Evolutionary conservation across 2,888 invertebrate genomes (phyloP).

Genomic region (Adineta ricciae): DNA sequence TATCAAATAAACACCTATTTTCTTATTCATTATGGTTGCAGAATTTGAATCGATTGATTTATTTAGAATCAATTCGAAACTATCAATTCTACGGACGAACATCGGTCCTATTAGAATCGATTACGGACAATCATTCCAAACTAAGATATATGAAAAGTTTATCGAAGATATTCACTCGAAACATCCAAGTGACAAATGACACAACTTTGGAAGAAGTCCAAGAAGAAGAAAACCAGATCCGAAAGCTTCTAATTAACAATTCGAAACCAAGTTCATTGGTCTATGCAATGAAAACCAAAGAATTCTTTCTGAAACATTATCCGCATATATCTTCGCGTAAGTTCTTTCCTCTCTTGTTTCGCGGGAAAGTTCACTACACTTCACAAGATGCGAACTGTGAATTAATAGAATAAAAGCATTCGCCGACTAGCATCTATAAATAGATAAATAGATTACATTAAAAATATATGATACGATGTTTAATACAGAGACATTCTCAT

Average conservation of each 20-base stretch:
- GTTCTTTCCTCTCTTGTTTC: too few species aligned
- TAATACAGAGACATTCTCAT: too few species aligned
- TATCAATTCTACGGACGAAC: not conserved
- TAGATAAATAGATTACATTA: too few species aligned
- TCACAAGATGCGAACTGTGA: too few species aligned
- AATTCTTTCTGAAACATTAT: not conserved
- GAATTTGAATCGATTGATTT: not conserved
- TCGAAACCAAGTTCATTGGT: not conserved
- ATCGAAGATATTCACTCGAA: not conserved
- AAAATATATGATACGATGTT: too few species aligned
- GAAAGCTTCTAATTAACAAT: not conserved
- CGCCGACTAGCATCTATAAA: too few species aligned
- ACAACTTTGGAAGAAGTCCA: not conserved
- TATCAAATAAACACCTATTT: not conserved
- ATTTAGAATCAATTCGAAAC: not conserved
- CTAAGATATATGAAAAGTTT: not conserved
- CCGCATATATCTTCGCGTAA: not conserved
- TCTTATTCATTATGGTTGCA: conserved; percentile 10
- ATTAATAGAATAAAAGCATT: too few species aligned
- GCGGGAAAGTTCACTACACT: too few species aligned
- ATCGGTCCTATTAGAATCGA: not conserved
- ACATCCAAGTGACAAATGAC: not conserved
- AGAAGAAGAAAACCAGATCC: not conserved
- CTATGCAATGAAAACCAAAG: not conserved
- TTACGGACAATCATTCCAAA: conserved; percentile 1